Evolutionary conservation across 2,113 vertebrate species (phyloP), one percentile per base, ranked within the genome.

Genomic region (Canis aureus): DNA sequence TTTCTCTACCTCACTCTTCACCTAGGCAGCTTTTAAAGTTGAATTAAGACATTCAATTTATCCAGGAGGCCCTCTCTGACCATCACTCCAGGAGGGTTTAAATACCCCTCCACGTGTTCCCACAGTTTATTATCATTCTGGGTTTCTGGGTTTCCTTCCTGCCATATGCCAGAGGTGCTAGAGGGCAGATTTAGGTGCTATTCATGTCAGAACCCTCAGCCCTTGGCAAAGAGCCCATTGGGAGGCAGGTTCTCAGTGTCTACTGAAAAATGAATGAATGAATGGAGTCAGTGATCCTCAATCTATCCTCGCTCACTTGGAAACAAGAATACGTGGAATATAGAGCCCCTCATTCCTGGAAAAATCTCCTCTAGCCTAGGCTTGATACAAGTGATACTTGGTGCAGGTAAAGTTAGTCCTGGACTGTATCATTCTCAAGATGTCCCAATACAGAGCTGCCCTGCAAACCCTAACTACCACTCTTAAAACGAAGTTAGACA

Each of bases 21-120:
- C 49, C 53, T 64, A 95, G 49, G 17, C 29, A 76, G 57, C 23
- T 76, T 78, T 95, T n/a, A 62, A 94, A 81, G 81, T 53, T 29
- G 11, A 89, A 92, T 76, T 78, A 43, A 91, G 88, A 89, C 4
- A 15, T 74, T 66, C 32, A 25, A 8, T 38, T 27, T 93, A 74
- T 55, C 64, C 38, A 91, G 71, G 17, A 62, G 73, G 49, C 29
- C 66, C 79, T 83, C 49, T 67, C 76, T 91, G 71, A 90, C 22
- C n/a, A 93, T 53, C 53, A 49, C n/a, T 32, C 32, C 73, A 94
- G 57, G 60, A 94, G 11, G 49, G 74, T 87, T 90, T 73, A 95
- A 69, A 66, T 55, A 67, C 20, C 29, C 64, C 9, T 84, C 49
- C 38, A 27, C 11, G 38, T 82, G 82, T 17, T 78, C 16, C 80